phyloP scores from a whole-genome alignment of 2,113 vertebrate genomes.

The Centropus unirufus region DNA sequence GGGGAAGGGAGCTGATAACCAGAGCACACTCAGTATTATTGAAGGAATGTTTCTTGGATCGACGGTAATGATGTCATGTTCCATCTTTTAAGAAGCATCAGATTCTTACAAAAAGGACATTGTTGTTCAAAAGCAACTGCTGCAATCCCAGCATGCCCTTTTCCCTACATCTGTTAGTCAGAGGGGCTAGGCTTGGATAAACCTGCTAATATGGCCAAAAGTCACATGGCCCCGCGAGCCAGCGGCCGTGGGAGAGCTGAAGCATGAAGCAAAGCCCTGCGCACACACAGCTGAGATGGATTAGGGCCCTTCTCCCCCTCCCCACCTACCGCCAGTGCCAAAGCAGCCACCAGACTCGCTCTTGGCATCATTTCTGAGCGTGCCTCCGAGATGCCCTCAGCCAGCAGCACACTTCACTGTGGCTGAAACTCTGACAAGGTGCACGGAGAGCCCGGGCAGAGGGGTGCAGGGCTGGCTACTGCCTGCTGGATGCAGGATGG shows the following conservation, averaged over 20 bases:
- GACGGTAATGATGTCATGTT: constrained; percentile 77
- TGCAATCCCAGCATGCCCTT: constrained; percentile 72
- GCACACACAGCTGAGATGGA: background rate
- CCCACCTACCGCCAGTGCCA: background rate
- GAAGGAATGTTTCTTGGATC: constrained; percentile 75
- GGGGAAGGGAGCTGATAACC: constrained; percentile 68
- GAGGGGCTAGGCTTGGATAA: constrained; percentile 59
- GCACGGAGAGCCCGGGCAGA: background rate
- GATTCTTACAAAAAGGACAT: constrained; percentile 79
- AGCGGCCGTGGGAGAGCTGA: background rate
- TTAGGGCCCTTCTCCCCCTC: background rate
- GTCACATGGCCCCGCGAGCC: background rate
- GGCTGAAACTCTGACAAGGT: background rate
- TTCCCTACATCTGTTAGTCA: constrained; percentile 74
- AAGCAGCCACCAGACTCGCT: background rate
- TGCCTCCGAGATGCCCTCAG: background rate
- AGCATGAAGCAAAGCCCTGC: background rate
- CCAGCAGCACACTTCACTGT: background rate
- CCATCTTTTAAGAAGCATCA: constrained; percentile 78
- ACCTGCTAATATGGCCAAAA: constrained; percentile 62
- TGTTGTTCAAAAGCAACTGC: constrained; percentile 76
- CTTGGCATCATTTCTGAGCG: background rate
- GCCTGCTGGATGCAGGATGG: fast-evolving
- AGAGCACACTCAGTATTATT: constrained; percentile 70
- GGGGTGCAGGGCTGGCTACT: fast-evolving